Evolutionary conservation across 2,888 invertebrate genomes (phyloP).

Genomic region (Bruchidius siliquastri): DNA sequence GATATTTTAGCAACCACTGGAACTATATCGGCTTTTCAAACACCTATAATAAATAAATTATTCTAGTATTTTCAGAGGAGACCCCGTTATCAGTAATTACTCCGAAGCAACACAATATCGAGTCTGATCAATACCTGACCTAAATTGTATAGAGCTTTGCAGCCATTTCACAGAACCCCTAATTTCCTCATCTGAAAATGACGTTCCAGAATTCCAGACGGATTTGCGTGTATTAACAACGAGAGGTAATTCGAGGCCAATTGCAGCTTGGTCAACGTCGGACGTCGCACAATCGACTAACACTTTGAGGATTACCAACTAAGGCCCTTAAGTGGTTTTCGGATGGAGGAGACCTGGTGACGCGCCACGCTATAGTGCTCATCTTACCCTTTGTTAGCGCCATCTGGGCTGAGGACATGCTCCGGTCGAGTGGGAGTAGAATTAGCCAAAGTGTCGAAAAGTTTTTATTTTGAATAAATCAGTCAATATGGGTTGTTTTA

Average conservation of each 20-base stretch:
- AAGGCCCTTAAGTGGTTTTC: background rate
- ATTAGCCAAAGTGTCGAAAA: no score
- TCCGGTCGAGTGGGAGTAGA: no score
- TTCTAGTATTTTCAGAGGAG: background rate
- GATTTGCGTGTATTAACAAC: background rate
- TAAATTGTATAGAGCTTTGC: background rate
- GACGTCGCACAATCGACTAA: constrained; percentile 17
- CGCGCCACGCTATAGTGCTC: background rate
- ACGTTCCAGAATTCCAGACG: background rate
- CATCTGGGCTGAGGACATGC: background rate
- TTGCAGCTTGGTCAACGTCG: constrained; percentile 18
- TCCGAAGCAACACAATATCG: background rate
- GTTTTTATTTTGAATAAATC: no score
- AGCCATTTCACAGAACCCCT: background rate
- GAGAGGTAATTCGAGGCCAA: constrained; percentile 23
- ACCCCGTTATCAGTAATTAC: background rate
- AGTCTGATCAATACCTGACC: background rate
- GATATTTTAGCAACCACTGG: no score
- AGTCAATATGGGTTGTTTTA: no score
- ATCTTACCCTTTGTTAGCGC: background rate
- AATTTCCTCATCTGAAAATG: background rate
- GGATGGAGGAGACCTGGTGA: background rate
- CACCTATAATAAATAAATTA: no score
- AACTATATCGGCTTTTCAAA: no score
- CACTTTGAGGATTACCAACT: constrained; percentile 14